Base-by-base conservation (phyloP, 2,888 invertebrate species). In the Callinectes sapidus region DNA sequence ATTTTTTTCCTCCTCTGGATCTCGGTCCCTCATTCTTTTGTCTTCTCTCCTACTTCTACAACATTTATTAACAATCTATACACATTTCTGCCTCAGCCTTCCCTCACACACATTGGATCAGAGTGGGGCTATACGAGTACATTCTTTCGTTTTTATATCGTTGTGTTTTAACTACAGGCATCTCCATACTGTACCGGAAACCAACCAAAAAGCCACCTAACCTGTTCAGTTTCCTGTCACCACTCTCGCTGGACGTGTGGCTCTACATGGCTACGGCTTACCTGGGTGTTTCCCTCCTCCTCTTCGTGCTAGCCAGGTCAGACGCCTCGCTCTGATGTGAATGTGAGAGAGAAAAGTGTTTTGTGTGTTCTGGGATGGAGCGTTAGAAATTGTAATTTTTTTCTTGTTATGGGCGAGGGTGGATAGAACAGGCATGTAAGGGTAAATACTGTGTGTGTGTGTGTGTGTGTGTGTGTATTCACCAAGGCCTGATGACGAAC, bases 171-270 rank as follows among this genome's bases (percentile, higher is more conserved):
- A 18, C 61, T 3, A 1, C 39, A 87, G 39, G 39, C 28, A 71
- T 71, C 71, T n/a, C 71, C 81, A 81, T 81, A 32, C 96, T 99
- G 93, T 99, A 98, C 96, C 97, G 98, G 95, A 98, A 98, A 95
- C 99, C 99, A 32, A 98, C 98, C 95, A 98, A 98, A 95, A 98
- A 98, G 95, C 97, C 98, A 18, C 99, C 99, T 16, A 98, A 98
- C 96, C 96, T 99, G 86, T 99, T 99, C 96, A 99, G 99, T 0
- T 99, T 99, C 96, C 96, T 99, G 94, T 98, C 98, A 77, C 99
- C 99, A 0, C 96, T 99, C 28, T 98, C 98, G 0, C 96, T 98
- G 95, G 98, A 98, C 95, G 99, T 99, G 71, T 99, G 99, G 99
- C 81, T 81, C 14, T 81, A 81, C 81, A 81, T 81, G 81, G 81